Evolutionary conservation across 2,888 invertebrate species (phyloP).

Genomic region (Helleia helle): DNA sequence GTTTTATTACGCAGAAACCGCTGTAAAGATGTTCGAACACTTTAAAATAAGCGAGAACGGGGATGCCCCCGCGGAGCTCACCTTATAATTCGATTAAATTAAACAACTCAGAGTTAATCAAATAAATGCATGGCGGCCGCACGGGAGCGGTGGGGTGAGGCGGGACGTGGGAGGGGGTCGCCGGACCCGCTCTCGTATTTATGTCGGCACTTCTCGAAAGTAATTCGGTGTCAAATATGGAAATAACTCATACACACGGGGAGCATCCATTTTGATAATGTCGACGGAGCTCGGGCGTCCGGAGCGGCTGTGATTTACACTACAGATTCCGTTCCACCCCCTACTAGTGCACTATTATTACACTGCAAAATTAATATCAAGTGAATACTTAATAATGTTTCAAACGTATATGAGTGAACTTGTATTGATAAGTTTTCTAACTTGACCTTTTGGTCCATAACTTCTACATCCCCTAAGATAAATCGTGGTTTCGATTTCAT

Average conservation of each 20-base stretch:
- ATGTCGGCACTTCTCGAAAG: slow-evolving; percentile 73
- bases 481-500: too few species aligned
- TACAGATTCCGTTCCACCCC: slow-evolving; percentile 30
- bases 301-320: slow-evolving; percentile 63
- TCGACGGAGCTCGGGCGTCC: slow-evolving; percentile 56
- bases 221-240: slow-evolving; percentile 75
- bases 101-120: slow-evolving; percentile 75
- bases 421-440: too few species aligned
- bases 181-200: slow-evolving; percentile 46
- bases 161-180: slow-evolving; percentile 22
- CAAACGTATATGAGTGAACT: too few species aligned
- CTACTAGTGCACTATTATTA: slow-evolving; percentile 13
- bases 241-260: slow-evolving; percentile 70
- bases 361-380: neutral
- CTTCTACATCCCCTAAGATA: too few species aligned
- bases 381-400: too few species aligned
- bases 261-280: slow-evolving; percentile 72
- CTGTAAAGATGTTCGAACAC: slow-evolving; percentile 70
- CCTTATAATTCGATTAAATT: slow-evolving; percentile 74
- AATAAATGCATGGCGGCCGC: slow-evolving; percentile 69
- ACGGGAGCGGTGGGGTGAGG: slow-evolving; percentile 33
- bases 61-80: slow-evolving; percentile 40
- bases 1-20: slow-evolving; percentile 71
- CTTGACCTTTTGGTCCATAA: too few species aligned
- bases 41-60: slow-evolving; percentile 68